These are phyloP conservation scores for Chloroceryle inda DNA, from an alignment of 2,797 vertebrate genomes.

Conservation along the genomic window DNA sequence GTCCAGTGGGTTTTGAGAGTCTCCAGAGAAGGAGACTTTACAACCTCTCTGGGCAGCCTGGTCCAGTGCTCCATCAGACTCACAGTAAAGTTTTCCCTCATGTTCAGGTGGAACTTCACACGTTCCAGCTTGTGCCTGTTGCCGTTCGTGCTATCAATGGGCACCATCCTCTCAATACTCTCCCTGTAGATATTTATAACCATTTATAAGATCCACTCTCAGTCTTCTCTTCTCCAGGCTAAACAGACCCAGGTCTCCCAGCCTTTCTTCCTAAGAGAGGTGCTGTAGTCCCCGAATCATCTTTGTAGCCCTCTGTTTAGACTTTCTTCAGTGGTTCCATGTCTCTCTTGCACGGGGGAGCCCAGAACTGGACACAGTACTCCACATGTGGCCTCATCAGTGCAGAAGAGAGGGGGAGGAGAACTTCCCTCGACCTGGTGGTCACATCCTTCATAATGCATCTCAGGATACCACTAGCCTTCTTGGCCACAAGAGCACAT, in stretches of 20 bases:
- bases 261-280: not conserved
- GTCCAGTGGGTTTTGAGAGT: not conserved
- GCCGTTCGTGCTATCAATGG: not conserved
- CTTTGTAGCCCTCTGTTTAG: not conserved
- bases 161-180: not conserved
- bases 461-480: no score
- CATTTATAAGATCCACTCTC: not conserved
- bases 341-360: no score
- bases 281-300: not conserved
- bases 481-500: no score
- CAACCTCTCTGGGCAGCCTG: not conserved
- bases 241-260: not conserved
- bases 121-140: not conserved
- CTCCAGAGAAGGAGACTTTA: not conserved
- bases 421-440: no score
- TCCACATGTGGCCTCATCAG: no score
- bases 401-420: no score
- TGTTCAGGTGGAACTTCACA: not conserved
- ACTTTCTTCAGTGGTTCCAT: not conserved
- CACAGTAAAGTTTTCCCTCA: not conserved
- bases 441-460: no score
- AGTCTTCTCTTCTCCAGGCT: not conserved
- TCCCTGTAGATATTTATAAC: not conserved
- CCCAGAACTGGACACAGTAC: no score
- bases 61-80: not conserved